Conservation (phyloP, 2,888 invertebrate species). For the Caenorhabditis wallacei region DNA sequence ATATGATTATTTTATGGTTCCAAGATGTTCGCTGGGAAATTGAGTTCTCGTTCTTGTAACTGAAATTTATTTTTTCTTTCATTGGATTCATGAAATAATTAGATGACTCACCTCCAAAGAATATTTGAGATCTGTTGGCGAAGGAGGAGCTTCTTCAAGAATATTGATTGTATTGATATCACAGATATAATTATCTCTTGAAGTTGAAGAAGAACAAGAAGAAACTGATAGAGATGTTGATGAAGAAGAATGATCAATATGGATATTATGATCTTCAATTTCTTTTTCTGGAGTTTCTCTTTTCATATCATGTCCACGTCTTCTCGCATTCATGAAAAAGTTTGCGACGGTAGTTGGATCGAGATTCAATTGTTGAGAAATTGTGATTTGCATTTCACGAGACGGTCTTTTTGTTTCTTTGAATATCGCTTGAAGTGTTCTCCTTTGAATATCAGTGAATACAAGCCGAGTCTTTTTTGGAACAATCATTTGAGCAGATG, state of each 20-base stretch:
- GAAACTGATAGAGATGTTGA: constrained; percentile 6
- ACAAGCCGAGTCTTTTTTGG: constrained; percentile 98
- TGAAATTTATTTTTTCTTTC: constrained; percentile 24
- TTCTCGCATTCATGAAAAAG: constrained; percentile 99
- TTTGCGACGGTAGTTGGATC: constrained; percentile 88
- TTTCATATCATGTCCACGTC: constrained; percentile 86
- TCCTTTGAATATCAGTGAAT: constrained; percentile 99
- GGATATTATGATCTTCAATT: background rate
- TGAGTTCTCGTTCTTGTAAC: constrained; percentile 42
- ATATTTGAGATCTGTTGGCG: background rate
- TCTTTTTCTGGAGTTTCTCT: constrained; percentile 1
- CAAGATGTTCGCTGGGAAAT: constrained; percentile 41
- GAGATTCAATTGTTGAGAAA: constrained; percentile 79
- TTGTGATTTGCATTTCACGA: constrained; percentile 82
- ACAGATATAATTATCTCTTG: constrained; percentile 25
- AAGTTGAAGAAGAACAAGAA: constrained; percentile 24
- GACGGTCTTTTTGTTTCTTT: constrained; percentile 82
- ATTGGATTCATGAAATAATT: no score
- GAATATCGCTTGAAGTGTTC: constrained; percentile 90
- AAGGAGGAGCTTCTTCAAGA: constrained; percentile 35
- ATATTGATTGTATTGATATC: constrained; percentile 43
- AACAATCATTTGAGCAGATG: constrained; percentile 42
- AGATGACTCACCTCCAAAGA: constrained; percentile 23
- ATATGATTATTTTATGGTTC: constrained; percentile 38
- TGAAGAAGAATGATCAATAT: constrained; percentile 5